phyloP scores from a whole-genome alignment of 2,888 invertebrate species.

The Stomorhina lunata region DNA sequence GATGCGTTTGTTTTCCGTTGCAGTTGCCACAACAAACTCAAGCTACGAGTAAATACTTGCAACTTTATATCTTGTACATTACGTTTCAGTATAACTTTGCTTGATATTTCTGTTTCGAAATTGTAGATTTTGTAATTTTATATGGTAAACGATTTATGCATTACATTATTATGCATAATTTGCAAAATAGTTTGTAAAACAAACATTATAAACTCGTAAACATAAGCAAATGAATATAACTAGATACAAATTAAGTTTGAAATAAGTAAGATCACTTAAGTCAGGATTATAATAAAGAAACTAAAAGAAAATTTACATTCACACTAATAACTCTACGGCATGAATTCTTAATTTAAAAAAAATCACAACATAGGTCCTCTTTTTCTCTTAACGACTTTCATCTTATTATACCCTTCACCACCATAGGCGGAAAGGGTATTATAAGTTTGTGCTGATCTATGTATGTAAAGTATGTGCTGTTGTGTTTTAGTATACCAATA shows the following conservation, averaged over 20 bases:
- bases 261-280: not conserved
- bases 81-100: not conserved
- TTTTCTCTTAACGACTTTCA: not conserved
- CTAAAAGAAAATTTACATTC: not conserved
- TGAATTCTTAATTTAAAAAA: not conserved
- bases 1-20: not conserved
- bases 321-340: not conserved
- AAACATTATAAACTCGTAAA: conserved; percentile 51
- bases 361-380: not conserved
- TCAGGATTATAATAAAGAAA: not conserved
- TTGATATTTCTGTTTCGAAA: not conserved
- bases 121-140: conserved; percentile 32
- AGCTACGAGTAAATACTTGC: too few species aligned
- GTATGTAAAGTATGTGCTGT: too few species aligned
- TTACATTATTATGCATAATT: conserved; percentile 61
- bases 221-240: conserved; percentile 26
- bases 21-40: too few species aligned
- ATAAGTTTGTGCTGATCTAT: too few species aligned
- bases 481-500: too few species aligned
- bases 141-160: conserved; percentile 53
- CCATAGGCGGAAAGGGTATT: too few species aligned
- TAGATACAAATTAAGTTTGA: too few species aligned
- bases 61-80: not conserved
- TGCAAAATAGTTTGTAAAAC: conserved; percentile 58
- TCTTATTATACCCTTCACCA: too few species aligned